Evolutionary conservation across 2,888 invertebrate genomes (phyloP), one percentile per base, ranked within the genome.

Genomic region (Xanthostigma xanthostigma): DNA sequence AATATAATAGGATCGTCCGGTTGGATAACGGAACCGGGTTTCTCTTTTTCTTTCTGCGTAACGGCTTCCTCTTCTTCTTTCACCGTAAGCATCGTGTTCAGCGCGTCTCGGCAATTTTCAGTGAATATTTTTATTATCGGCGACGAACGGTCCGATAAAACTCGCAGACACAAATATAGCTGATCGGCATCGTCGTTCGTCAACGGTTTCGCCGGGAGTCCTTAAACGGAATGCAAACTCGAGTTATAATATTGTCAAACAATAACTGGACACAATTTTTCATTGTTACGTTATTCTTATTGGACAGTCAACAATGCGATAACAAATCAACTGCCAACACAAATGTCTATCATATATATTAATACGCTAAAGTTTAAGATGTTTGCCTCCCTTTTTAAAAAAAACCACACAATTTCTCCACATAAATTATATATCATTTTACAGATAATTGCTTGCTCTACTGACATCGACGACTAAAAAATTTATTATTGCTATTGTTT

Each of bases 171-270:
- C 55, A 87, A 72, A 45, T 89, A 81, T 49, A 93, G 81, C 62
- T 94, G 83, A 64, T 97, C 95, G 36, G 81, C 71, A 67, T 96
- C 95, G 64, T 98, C 97, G 57, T 95, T 91, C n/a, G 95, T 97
- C 57, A 97, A 89, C 0, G 84, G 79, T 65, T 84, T 83, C 1
- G 71, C 64, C 6, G 81, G 78, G 44, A 79, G 67, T 43, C 76
- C 76, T 59, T 62, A 58, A 55, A 62, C 13, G 9, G 6, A 35
- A 12, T 12, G 12, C n/a, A 9, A 12, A n/a, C 3, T n/a, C 10
- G 9, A 17, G 36, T 44, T 35, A 14, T 35, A 36, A 9, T 10
- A 27, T 3, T 27, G 27, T 27, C 6, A 6, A 27, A 27, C 27
- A 27, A 27, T 27, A 6, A 6, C 6, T 6, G 1, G 6, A 6